Evolutionary conservation across 1,140 invertebrate species (phyloP).

Genomic region (Drosophila pectinifera): DNA sequence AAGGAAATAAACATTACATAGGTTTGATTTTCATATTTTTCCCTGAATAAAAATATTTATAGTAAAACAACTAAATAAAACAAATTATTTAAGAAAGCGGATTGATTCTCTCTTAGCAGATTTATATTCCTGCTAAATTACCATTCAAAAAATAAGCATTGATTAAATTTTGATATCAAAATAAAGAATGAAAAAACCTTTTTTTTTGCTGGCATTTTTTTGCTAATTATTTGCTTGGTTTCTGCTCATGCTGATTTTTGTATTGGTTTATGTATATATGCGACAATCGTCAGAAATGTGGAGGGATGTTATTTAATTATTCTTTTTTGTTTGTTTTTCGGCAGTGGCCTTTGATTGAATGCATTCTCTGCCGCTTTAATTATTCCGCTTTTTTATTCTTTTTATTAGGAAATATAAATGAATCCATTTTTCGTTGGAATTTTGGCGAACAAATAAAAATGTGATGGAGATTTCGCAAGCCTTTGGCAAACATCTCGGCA

Average conservation of each 20-base stretch:
- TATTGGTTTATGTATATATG: conserved; percentile 1
- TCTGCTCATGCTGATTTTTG: neutral
- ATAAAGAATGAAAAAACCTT: conserved; percentile 2
- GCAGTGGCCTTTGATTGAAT: conserved; percentile 29
- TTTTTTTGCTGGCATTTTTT: conserved; percentile 31
- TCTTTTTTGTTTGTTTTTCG: conserved; percentile 15
- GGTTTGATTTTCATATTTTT: too few relatives aligned
- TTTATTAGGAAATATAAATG: conserved; percentile 26
- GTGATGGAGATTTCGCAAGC: conserved; percentile 27
- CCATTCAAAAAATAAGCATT: conserved; percentile 16
- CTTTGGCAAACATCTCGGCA: conserved; percentile 52
- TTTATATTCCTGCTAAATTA: neutral
- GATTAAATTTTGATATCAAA: conserved; percentile 18
- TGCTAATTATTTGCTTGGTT: conserved; percentile 32
- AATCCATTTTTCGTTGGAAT: conserved; percentile 50
- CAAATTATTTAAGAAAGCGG: too few relatives aligned
- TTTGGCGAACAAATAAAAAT: conserved; percentile 8
- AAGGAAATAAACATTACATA: too few relatives aligned
- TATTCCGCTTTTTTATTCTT: conserved; percentile 13
- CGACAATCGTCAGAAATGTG: conserved; percentile 25
- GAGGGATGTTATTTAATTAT: conserved; percentile 40
- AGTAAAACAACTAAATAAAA: neutral
- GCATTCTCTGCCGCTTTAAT: conserved; percentile 20
- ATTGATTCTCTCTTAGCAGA: neutral
- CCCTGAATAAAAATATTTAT: too few relatives aligned